Evolutionary conservation across 2,113 vertebrate species (phyloP), one percentile per base, ranked within the genome.

Genomic region (Xiphias gladius): DNA sequence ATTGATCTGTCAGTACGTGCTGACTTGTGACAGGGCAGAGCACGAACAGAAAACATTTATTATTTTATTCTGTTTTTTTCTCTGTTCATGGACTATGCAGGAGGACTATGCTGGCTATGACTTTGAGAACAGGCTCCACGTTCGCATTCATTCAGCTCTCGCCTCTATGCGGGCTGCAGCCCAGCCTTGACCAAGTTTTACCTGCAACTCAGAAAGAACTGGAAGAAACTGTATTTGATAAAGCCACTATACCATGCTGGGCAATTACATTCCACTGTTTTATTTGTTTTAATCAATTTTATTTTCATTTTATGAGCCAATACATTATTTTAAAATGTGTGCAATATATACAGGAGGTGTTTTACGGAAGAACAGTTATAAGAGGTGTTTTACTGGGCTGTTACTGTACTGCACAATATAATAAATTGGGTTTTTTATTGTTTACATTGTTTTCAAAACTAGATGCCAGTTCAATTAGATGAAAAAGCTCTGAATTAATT

Each of bases 111-210:
- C 92, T 10, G 97, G 97, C 87, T 99, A 99, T 74, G 97, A 99
- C 92, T 99, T 99, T 93, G 97, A 99, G 91, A 99, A 99, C 96
- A 95, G 97, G 90, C 92, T 99, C 92, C 97, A 98, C 13, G 97
- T 99, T 64, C 97, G 97, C 50, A 97, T 99, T 75, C 97, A 99
- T 0, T 97, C 97, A 48, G 97, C 97, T n/a, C 93, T 98, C 76
- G 97, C 97, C 39, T 97, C 97, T 14, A 82, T 96, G 54, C 94
- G 80, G 82, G 96, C 97, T 65, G 90, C 96, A 64, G 95, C 95
- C 68, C 96, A 96, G 28, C 96, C 97, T 69, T 97, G 96, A 97
- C 5, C 0, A 4, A 32, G 17, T 48, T 77, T 52, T 5, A 50
- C 35, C 73, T 62, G 32, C 57, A 58, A 52, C 28, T 63, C 55